Base-by-base conservation (phyloP, 2,888 invertebrate genomes). In the Danaus chrysippus region DNA sequence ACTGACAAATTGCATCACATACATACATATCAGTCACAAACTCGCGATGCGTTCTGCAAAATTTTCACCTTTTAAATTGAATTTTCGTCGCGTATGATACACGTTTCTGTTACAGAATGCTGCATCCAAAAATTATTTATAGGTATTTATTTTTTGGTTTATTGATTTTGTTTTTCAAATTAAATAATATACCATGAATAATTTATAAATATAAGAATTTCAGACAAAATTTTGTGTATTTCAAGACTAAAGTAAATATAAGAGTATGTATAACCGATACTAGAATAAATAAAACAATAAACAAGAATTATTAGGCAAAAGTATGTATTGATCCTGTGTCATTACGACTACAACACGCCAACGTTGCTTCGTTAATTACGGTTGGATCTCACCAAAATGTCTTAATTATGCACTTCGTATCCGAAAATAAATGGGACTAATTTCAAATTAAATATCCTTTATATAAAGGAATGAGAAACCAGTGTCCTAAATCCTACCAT, bases 331-430 rank as follows among this genome's bases (percentile, higher is more conserved):
- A 34, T 34, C 23, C 23, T 34, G 23, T 34, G 23, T 34, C 23
- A 34, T 34, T 34, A 17, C 15, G 55, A 62, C 77, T 77, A 84
- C 84, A 79, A 79, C 77, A 76, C 67, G 69, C 71, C 67, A 76
- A 78, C 76, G 84, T 82, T 82, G 81, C 82, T 34, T 81, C 82
- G 79, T 83, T 84, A 83, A 85, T 82, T 81, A 80, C 83, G 83
- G 84, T 81, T 74, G 72, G 74, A 71, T 73, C 71, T 71, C 70
- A 66, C 70, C 74, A 70, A 69, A 64, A 67, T 63, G 65, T 62
- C 70, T 81, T 77, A 80, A 81, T 83, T 79, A 84, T 81, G 78
- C 77, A 83, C 73, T 74, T 76, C 71, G 75, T 71, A 62, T 54
- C 75, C 68, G 62, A 66, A 75, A 74, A 78, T 74, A 76, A 76